These are phyloP conservation scores for Automeris io DNA, from an alignment of 2,888 invertebrate genomes.

Conservation along the genomic window DNA sequence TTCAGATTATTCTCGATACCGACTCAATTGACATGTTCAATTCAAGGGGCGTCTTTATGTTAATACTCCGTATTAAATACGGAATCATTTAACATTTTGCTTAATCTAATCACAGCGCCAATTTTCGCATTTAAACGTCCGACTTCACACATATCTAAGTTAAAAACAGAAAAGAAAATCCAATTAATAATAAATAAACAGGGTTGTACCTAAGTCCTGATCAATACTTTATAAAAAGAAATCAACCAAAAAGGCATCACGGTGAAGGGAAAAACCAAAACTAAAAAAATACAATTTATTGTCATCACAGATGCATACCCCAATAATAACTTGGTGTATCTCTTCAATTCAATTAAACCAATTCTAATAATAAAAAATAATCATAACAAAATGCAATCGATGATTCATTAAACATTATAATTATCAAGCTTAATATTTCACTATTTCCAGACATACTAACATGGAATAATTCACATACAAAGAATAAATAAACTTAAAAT, in stretches of 20 bases:
- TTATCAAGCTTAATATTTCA: constrained; percentile 28
- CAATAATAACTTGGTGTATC: constrained; percentile 26
- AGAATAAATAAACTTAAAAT: constrained; percentile 47
- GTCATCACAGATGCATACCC: constrained; percentile 60
- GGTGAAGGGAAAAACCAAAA: constrained; percentile 29
- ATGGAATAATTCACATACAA: constrained; percentile 28
- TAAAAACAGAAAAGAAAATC: not conserved
- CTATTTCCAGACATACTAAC: constrained; percentile 20
- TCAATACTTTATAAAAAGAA: not conserved
- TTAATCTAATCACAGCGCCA: constrained; percentile 14
- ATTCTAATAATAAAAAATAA: constrained; percentile 26
- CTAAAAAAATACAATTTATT: constrained; percentile 62
- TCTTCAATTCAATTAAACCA: constrained; percentile 21
- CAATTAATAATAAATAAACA: not conserved
- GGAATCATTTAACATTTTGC: not conserved
- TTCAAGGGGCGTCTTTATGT: no score
- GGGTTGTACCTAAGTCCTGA: not conserved
- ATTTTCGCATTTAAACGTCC: constrained; percentile 3
- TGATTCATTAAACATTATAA: constrained; percentile 22
- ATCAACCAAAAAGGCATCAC: not conserved
- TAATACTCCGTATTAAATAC: not conserved
- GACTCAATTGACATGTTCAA: no score
- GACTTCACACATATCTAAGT: not conserved
- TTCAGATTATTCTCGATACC: no score
- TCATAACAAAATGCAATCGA: constrained; percentile 32